A percentile compares a stretch with the other conserved stretches of the same genome.
These are phyloP conservation scores for Xylocopa sonorina DNA, from an alignment of 1,140 invertebrate species.

Conservation along the genomic window DNA sequence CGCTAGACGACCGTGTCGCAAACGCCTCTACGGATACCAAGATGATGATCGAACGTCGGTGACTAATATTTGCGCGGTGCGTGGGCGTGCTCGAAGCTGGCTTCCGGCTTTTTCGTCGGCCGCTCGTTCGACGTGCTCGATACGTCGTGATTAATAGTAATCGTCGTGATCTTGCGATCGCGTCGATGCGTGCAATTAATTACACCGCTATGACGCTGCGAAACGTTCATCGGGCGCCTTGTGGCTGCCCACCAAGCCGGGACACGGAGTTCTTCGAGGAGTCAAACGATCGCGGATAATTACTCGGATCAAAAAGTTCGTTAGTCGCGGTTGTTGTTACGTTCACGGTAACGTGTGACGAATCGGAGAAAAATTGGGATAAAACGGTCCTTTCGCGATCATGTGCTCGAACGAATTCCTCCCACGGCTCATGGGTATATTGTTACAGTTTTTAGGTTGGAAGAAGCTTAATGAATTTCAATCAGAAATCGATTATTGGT, in stretches of 20 bases:
- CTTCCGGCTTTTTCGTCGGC: background rate
- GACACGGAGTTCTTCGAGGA: background rate
- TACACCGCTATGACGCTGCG: slow-evolving; percentile 28
- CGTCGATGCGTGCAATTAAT: slow-evolving; percentile 17
- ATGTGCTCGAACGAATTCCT: too few relatives aligned
- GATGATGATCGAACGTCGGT: background rate
- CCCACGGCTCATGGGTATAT: too few relatives aligned
- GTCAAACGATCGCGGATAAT: background rate
- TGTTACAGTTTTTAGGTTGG: too few relatives aligned
- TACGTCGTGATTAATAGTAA: slow-evolving; percentile 14
- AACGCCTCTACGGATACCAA: too few relatives aligned
- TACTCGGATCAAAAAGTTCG: slow-evolving; percentile 10
- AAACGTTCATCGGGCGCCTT: background rate
- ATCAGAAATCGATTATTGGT: background rate
- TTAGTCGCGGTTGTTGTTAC: background rate
- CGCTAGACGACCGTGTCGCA: too few relatives aligned
- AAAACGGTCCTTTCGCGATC: background rate
- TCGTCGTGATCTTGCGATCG: background rate
- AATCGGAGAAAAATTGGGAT: background rate
- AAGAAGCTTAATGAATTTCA: background rate
- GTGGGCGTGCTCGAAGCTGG: background rate
- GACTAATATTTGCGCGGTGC: background rate
- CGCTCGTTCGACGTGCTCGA: background rate
- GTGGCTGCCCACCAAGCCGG: background rate
- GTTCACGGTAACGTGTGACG: background rate